phyloP scores from a whole-genome alignment of 2,888 invertebrate genomes.

The Meteorus cinctellus region DNA sequence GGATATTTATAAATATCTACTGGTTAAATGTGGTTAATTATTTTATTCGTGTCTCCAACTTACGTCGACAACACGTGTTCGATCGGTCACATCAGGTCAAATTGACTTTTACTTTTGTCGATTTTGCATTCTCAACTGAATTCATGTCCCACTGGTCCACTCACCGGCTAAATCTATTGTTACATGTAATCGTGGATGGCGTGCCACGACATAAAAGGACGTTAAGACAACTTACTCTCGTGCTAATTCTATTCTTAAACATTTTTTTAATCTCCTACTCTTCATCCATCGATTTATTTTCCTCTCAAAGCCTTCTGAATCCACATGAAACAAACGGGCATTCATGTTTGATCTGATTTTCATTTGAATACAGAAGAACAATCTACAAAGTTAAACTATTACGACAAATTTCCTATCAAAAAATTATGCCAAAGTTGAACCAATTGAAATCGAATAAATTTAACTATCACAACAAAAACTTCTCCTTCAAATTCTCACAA shows the following conservation, averaged over 20 bases:
- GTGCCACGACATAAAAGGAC: constrained; percentile 63
- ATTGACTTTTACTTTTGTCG: constrained; percentile 46
- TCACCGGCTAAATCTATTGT: constrained; percentile 66
- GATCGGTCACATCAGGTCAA: background rate
- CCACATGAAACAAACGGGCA: background rate
- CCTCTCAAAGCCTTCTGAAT: background rate
- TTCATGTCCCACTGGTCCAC: constrained; percentile 68
- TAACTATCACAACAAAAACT: too few relatives aligned
- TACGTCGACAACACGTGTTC: background rate
- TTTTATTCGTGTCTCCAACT: constrained; percentile 2
- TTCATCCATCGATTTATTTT: background rate
- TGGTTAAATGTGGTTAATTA: background rate
- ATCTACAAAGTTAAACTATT: background rate
- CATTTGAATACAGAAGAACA: background rate
- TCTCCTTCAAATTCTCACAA: too few relatives aligned
- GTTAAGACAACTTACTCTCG: constrained; percentile 33
- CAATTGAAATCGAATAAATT: too few relatives aligned
- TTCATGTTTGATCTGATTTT: background rate
- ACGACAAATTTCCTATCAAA: too few relatives aligned
- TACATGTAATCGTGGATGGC: constrained; percentile 58
- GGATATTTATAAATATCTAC: constrained; percentile 1
- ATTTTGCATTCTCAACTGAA: constrained; percentile 61
- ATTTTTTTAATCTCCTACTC: constrained; percentile 6
- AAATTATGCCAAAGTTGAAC: too few relatives aligned
- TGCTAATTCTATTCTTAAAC: constrained; percentile 45